These are phyloP conservation scores for Hirundo rustica DNA, from an alignment of 2,797 vertebrate genomes.

Conservation along the genomic window DNA sequence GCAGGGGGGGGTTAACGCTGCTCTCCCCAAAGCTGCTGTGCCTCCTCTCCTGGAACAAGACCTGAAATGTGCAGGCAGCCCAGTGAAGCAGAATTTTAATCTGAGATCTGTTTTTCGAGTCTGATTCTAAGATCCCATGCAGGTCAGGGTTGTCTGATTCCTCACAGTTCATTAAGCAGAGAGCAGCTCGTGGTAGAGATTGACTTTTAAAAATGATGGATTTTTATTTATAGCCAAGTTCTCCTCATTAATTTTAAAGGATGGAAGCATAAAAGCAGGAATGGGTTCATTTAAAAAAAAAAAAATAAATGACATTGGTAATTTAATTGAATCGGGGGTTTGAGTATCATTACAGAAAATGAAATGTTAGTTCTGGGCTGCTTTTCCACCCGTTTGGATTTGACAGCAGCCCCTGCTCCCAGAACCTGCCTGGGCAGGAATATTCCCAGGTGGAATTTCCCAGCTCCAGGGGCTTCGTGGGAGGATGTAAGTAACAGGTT, in stretches of 20 bases:
- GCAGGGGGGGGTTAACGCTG: neutral
- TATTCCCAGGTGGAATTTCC: neutral
- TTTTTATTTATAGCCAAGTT: conserved; percentile 78
- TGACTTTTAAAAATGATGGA: conserved; percentile 75
- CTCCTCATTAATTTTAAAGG: conserved; percentile 74
- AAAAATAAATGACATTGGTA: conserved; percentile 67
- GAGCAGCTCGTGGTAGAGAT: conserved; percentile 63
- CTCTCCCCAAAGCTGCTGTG: neutral
- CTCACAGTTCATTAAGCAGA: conserved; percentile 76
- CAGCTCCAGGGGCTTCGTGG: neutral
- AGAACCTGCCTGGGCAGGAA: neutral
- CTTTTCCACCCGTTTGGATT: conserved; percentile 35
- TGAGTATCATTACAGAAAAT: conserved; percentile 71
- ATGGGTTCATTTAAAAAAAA: conserved; percentile 54
- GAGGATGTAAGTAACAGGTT: rapidly evolving
- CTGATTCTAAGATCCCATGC: conserved; percentile 21
- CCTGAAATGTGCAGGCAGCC: neutral
- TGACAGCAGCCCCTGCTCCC: neutral
- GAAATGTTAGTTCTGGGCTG: conserved; percentile 65
- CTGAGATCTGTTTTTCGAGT: conserved; percentile 24
- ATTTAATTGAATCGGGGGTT: conserved; percentile 79
- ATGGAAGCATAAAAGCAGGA: conserved; percentile 71
- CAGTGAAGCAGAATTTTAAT: conserved; percentile 58
- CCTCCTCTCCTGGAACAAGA: neutral
- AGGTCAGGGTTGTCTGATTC: conserved; percentile 66